phyloP scores from a whole-genome alignment of 2,888 invertebrate species.

The Cheilosia grossa region DNA sequence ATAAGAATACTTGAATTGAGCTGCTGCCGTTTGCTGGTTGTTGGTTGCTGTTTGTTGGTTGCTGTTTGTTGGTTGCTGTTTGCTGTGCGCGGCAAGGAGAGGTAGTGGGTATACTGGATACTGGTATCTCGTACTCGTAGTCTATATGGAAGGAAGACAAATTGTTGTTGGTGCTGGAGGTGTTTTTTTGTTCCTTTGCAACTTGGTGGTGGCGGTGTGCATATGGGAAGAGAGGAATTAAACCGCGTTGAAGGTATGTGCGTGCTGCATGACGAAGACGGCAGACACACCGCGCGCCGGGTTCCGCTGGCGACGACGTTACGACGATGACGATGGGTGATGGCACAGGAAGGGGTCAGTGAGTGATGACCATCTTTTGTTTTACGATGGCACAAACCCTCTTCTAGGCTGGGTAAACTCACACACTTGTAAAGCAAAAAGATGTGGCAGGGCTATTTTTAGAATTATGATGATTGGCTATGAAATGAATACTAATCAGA shows the following conservation, averaged over 20 bases:
- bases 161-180: constrained; percentile 38
- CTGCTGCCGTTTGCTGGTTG: constrained; percentile 41
- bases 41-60: constrained; percentile 56
- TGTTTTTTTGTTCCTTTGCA: constrained; percentile 33
- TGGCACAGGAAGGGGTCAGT: constrained; percentile 72
- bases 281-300: constrained; percentile 44
- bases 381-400: constrained; percentile 67
- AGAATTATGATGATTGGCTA: constrained; percentile 45
- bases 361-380: constrained; percentile 71
- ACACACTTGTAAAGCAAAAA: neutral
- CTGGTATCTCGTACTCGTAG: too few relatives aligned
- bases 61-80: constrained; percentile 17
- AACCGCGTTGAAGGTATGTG: constrained; percentile 59
- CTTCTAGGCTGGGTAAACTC: constrained; percentile 3
- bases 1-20: constrained; percentile 72
- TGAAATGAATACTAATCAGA: constrained; percentile 53
- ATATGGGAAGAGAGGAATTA: constrained; percentile 50
- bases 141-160: constrained; percentile 45
- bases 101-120: neutral
- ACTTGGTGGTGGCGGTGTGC: constrained; percentile 17
- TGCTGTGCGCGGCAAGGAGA: constrained; percentile 45
- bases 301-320: constrained; percentile 21
- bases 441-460: constrained; percentile 50
- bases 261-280: constrained; percentile 68
- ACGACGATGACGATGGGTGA: constrained; percentile 26